These are phyloP conservation scores for Cyprinella venusta DNA, from an alignment of 2,797 vertebrate species.

Conservation along the genomic window DNA sequence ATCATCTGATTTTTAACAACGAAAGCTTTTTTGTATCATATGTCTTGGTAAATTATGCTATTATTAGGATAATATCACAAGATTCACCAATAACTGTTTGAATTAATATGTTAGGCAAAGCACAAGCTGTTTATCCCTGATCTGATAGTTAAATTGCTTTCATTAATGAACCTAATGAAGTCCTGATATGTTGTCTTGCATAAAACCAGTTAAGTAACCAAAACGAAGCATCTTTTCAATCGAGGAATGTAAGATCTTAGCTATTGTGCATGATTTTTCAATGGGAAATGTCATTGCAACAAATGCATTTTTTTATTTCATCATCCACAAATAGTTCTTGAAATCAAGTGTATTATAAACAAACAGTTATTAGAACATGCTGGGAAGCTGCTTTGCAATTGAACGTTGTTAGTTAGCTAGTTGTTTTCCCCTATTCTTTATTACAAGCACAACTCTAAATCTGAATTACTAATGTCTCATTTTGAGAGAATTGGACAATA, in stretches of 20 bases:
- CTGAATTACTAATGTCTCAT: background rate
- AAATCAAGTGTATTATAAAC: background rate
- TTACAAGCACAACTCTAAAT: background rate
- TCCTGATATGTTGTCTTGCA: background rate
- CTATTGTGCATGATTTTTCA: background rate
- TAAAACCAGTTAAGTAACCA: background rate
- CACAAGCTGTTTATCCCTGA: background rate
- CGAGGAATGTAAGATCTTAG: background rate
- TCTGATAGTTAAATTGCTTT: background rate
- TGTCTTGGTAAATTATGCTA: background rate
- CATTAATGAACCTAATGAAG: background rate
- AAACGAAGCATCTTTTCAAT: background rate
- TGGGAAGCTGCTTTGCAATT: background rate
- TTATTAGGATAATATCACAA: background rate
- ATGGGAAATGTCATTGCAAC: background rate
- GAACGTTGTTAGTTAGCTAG: background rate
- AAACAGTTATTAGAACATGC: background rate
- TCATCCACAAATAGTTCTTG: background rate
- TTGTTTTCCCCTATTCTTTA: background rate
- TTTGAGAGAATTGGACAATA: constrained; percentile 27
- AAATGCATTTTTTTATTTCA: background rate
- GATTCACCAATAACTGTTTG: background rate
- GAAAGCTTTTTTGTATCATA: background rate
- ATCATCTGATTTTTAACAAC: background rate
- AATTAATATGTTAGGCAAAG: background rate